Evolutionary conservation across 2,113 vertebrate species (phyloP), one percentile per base, ranked within the genome.

Genomic region (Hyla sarda): DNA sequence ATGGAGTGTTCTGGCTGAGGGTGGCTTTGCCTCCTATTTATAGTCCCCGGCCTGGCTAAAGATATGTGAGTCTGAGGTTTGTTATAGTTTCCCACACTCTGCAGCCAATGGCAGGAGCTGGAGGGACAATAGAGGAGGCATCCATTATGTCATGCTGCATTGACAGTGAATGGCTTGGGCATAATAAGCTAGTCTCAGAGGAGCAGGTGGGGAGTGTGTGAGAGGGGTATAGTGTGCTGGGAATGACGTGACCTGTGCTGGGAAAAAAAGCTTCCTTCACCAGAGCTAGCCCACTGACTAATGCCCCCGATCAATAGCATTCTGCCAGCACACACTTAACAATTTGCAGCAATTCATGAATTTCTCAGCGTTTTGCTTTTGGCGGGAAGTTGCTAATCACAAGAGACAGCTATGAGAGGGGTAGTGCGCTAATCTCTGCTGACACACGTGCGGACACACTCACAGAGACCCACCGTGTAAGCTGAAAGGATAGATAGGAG

Each of bases 21-120:
- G 86, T 14, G 82, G 13, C 34, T 1, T 75, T 1, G 77, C 23
- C 87, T 0, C 0, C 0, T 91, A 93, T 93, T 94, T 95, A 93
- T 93, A 84, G 69, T 0, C 0, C 17, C 30, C 41, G 0, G 1
- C n/a, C 89, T 34, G 6, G 0, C 23, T 0, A 72, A 48, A 77
- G 82, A 75, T 1, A 82, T 88, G 91, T 92, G 93, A 88, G 93
- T 92, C 91, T 89, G 7, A 0, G 4, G 90, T 76, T 84, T 11
- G 28, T 13, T 56, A 69, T 71, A 76, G 89, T 92, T 95, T 95
- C 95, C 94, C 95, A 95, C 93, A 93, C 88, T 93, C 88, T 0
- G 1, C 34, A 89, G 90, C 96, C 96, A 96, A 95, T 96, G 88
- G 6, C 80, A 7, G 14, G 16, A 48, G 9, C 0, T 13, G 67